Percentiles rank a stretch among this genome's conserved stretches.
Conservation (phyloP, 2,797 vertebrate species). For the Molossus molossus region DNA sequence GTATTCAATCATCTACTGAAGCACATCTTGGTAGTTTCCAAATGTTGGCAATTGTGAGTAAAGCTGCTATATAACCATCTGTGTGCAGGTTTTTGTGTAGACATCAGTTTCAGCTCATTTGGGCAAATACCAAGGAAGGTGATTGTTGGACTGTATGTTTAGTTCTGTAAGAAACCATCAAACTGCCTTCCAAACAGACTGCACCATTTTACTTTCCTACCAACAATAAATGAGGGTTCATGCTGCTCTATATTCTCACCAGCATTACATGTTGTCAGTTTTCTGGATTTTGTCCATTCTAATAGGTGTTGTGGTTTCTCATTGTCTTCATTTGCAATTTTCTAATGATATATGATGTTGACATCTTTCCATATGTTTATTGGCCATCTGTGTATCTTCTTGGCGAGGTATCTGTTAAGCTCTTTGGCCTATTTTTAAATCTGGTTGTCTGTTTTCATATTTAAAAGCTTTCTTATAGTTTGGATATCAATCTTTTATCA, state of each 20-base stretch:
- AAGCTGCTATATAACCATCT: neutral
- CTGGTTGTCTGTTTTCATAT: neutral
- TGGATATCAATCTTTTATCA: neutral
- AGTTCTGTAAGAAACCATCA: constrained; percentile 16
- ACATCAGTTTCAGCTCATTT: neutral
- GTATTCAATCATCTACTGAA: neutral
- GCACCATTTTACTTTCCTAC: neutral
- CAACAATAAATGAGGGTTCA: neutral
- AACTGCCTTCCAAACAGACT: neutral
- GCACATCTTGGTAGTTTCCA: neutral
- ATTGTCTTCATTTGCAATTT: constrained; percentile 15
- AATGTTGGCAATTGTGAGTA: neutral
- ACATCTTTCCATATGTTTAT: neutral
- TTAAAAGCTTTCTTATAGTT: constrained; percentile 26
- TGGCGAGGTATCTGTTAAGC: neutral
- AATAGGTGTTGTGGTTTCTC: neutral
- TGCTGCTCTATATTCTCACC: neutral
- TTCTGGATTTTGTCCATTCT: neutral
- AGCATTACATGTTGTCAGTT: neutral
- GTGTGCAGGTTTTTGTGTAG: neutral
- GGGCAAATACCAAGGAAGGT: neutral
- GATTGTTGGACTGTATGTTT: neutral
- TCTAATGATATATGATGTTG: neutral
- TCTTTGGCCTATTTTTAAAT: constrained; percentile 1
- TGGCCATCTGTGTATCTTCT: neutral